phyloP scores from a whole-genome alignment of 2,797 vertebrate species.

The Netta rufina region DNA sequence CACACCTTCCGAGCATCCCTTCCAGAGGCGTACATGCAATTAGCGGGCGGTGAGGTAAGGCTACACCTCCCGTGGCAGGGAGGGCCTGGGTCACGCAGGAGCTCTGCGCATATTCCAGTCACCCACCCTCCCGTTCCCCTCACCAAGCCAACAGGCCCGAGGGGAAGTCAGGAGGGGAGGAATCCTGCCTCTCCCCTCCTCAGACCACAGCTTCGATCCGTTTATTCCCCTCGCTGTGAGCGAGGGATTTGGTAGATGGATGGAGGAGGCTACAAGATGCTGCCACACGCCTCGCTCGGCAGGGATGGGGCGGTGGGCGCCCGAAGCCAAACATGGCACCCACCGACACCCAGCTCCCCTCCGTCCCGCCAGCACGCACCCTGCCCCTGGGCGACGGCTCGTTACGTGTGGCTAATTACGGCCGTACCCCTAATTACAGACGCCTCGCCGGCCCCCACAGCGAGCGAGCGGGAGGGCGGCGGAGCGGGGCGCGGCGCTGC shows the following conservation, averaged over 20 bases:
- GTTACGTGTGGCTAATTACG: not conserved
- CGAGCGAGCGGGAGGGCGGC: not conserved
- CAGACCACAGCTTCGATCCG: slow-evolving; percentile 61
- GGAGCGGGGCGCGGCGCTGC: not conserved
- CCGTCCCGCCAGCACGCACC: not conserved
- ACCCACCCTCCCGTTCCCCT: not conserved
- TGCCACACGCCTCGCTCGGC: slow-evolving; percentile 27
- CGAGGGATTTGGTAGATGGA: slow-evolving; percentile 21
- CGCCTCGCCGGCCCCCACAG: not conserved
- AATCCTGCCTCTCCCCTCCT: slow-evolving; percentile 49
- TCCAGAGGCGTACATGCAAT: not conserved
- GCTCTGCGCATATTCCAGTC: not conserved
- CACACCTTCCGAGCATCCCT: not conserved
- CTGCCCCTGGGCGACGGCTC: not conserved
- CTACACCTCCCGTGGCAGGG: not conserved
- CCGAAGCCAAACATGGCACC: slow-evolving; percentile 74
- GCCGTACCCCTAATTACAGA: not conserved
- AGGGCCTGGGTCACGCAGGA: not conserved
- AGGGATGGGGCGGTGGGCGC: slow-evolving; percentile 23
- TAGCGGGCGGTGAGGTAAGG: not conserved
- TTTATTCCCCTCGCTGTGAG: slow-evolving; percentile 32
- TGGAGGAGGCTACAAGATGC: slow-evolving; percentile 35
- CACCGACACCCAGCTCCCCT: not conserved
- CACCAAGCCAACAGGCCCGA: slow-evolving; percentile 57
- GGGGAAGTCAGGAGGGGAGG: slow-evolving; percentile 24